Conservation (phyloP, 2,797 vertebrate species). For the Propithecus perrieri region DNA sequence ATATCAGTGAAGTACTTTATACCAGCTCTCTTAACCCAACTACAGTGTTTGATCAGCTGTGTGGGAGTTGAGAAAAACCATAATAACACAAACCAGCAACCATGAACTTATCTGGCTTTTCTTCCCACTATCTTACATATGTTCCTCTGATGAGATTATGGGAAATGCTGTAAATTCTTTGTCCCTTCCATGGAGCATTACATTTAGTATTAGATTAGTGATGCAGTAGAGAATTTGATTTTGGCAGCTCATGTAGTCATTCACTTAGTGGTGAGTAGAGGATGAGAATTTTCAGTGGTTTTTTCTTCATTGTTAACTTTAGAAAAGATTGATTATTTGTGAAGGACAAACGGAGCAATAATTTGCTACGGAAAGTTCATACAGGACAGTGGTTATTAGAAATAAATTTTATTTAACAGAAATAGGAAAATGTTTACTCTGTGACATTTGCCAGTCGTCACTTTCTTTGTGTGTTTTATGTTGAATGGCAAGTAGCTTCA, state of each 20-base stretch:
- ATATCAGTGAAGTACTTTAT: background rate
- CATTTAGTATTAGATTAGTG: background rate
- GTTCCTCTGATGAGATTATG: background rate
- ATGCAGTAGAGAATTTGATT: constrained; percentile 17
- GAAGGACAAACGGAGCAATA: constrained; percentile 10
- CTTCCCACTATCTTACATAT: background rate
- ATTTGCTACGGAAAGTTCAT: background rate
- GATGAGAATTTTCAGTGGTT: constrained; percentile 40
- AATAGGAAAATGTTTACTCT: constrained; percentile 62
- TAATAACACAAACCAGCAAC: background rate
- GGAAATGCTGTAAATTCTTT: background rate
- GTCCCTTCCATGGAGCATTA: background rate
- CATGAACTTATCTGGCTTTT: background rate
- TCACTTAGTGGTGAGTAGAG: background rate
- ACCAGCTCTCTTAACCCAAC: background rate
- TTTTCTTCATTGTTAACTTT: constrained; percentile 51
- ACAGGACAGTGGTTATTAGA: constrained; percentile 33
- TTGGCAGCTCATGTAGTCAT: accelerated
- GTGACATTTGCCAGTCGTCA: constrained; percentile 37
- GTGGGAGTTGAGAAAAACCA: background rate
- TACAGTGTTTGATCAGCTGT: background rate
- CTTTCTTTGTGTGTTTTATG: background rate
- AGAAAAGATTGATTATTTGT: constrained; percentile 45
- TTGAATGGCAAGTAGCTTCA: constrained; percentile 24
- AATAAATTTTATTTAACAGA: constrained; percentile 28